Conservation (phyloP, 2,113 vertebrate genomes). For the Perognathus longimembris region DNA sequence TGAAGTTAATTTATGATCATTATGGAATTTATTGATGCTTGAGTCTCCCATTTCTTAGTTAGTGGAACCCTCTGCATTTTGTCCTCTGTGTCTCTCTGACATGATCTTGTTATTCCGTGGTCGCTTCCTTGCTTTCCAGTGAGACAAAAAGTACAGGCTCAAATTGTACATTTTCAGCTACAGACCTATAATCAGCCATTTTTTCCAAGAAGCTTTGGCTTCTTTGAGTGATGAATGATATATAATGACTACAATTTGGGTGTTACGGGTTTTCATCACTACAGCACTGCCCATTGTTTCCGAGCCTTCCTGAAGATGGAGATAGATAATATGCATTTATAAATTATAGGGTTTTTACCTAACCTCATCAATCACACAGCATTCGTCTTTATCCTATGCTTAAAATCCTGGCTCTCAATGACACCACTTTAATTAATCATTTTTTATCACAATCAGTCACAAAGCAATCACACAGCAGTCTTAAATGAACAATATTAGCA, state of each 20-base stretch:
- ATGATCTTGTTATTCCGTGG: slow-evolving; percentile 19
- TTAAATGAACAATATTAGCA: neutral
- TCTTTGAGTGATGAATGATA: slow-evolving; percentile 51
- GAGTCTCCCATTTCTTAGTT: neutral
- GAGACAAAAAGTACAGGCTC: slow-evolving; percentile 59
- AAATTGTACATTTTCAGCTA: slow-evolving; percentile 45
- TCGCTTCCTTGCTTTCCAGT: slow-evolving; percentile 18
- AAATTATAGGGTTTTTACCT: slow-evolving; percentile 55
- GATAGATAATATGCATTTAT: slow-evolving; percentile 51
- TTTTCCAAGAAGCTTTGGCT: slow-evolving; percentile 49
- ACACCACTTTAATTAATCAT: slow-evolving; percentile 25
- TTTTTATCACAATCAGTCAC: slow-evolving; percentile 20
- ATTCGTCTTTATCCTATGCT: slow-evolving; percentile 44
- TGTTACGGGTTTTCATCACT: neutral
- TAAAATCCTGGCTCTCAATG: slow-evolving; percentile 24
- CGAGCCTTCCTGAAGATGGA: slow-evolving; percentile 48
- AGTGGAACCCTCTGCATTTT: neutral
- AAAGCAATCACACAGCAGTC: neutral
- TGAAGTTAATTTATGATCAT: neutral
- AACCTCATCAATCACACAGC: slow-evolving; percentile 53
- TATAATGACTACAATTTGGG: slow-evolving; percentile 61
- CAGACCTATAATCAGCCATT: slow-evolving; percentile 62
- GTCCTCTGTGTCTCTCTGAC: neutral
- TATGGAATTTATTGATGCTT: slow-evolving; percentile 3
- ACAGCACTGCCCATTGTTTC: slow-evolving; percentile 48